Conservation (phyloP, 2,113 vertebrate species). For the Cygnus buccinator region DNA sequence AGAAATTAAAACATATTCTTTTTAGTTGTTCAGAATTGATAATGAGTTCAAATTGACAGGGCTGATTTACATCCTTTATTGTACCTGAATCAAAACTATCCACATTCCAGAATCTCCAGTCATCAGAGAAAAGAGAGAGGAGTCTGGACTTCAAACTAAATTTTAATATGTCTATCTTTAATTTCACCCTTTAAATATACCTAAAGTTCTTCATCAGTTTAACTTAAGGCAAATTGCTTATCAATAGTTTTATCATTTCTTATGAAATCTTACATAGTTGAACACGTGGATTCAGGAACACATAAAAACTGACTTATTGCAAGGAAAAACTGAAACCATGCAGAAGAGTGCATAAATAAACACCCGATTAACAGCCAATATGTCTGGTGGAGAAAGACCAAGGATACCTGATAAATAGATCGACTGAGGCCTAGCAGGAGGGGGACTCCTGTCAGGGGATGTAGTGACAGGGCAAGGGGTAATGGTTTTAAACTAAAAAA, state of each 20-base stretch:
- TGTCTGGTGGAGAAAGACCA: neutral
- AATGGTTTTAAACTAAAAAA: no score
- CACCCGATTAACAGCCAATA: neutral
- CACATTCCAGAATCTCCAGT: neutral
- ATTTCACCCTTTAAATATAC: neutral
- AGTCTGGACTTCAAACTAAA: neutral
- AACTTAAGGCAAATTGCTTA: rapidly evolving
- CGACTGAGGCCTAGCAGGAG: no score
- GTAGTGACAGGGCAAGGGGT: no score
- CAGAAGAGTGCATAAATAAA: neutral
- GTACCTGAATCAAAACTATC: neutral
- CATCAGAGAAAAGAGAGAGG: neutral
- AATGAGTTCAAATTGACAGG: neutral
- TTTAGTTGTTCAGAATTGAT: neutral
- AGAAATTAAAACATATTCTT: neutral
- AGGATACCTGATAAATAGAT: neutral
- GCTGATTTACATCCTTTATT: neutral
- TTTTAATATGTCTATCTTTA: neutral
- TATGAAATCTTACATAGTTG: rapidly evolving
- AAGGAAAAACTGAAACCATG: neutral
- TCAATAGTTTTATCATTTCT: neutral
- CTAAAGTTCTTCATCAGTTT: neutral
- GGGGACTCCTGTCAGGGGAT: no score
- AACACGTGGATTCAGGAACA: neutral
- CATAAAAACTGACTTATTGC: neutral